Evolutionary conservation across 2,113 vertebrate genomes (phyloP).

Genomic region (Dicaeum eximium): DNA sequence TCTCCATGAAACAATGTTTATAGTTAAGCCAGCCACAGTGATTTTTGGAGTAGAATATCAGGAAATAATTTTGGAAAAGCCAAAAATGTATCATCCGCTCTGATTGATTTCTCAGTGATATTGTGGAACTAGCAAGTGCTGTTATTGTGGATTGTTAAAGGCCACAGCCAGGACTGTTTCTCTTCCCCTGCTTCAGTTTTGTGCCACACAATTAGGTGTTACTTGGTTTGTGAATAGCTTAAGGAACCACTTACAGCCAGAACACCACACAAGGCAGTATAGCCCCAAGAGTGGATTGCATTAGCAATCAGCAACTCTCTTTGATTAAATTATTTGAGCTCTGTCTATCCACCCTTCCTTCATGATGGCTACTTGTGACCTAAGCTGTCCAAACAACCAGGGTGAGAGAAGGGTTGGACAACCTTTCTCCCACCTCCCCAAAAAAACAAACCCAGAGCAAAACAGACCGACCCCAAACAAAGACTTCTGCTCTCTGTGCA

Average conservation of each 20-base stretch:
- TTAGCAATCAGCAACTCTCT: neutral
- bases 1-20: slow-evolving; percentile 39
- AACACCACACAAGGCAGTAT: neutral
- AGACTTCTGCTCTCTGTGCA: neutral
- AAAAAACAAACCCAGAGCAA: neutral
- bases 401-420: neutral
- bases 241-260: neutral
- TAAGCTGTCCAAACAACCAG: neutral
- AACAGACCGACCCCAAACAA: neutral
- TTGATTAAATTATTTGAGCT: neutral
- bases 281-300: neutral
- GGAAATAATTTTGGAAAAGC: slow-evolving; percentile 25
- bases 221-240: neutral
- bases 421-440: too few species aligned
- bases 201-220: neutral
- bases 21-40: neutral
- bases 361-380: neutral
- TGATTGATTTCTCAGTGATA: neutral
- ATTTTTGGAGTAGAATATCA: slow-evolving; percentile 34
- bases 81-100: neutral
- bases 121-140: neutral
- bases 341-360: neutral
- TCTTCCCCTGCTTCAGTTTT: neutral
- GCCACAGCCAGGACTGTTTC: neutral
- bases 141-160: neutral